phyloP scores from a whole-genome alignment of 2,113 vertebrate species.

The Eurystomus gularis region DNA sequence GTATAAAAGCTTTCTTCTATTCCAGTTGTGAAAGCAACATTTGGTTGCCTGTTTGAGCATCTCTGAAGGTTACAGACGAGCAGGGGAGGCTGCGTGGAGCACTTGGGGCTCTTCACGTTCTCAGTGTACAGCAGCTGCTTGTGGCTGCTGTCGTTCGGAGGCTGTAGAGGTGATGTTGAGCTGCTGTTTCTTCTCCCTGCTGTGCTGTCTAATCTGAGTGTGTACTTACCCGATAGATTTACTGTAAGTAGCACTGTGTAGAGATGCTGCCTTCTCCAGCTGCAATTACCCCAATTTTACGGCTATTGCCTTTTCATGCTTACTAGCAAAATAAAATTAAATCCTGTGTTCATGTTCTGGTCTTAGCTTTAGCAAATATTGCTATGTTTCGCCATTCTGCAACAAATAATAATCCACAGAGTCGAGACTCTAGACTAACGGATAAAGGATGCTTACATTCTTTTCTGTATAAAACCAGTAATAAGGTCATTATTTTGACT shows the following conservation, averaged over 20 bases:
- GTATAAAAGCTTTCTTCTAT: background rate
- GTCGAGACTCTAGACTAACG: background rate
- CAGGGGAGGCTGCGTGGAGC: background rate
- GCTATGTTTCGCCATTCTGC: background rate
- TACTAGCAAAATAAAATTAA: background rate
- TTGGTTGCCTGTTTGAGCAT: background rate
- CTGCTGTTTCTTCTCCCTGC: background rate
- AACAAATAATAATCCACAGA: background rate
- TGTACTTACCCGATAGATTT: background rate
- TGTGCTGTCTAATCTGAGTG: background rate
- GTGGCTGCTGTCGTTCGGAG: background rate
- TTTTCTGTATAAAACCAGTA: background rate
- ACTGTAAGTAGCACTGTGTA: background rate
- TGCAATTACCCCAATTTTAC: background rate
- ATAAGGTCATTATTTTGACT: background rate
- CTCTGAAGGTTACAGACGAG: rapidly evolving
- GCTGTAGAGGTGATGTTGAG: background rate
- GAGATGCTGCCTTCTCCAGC: background rate
- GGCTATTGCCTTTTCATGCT: background rate
- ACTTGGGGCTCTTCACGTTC: background rate
- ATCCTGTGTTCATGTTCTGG: background rate
- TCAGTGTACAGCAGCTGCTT: background rate
- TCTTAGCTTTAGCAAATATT: background rate
- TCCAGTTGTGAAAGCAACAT: background rate
- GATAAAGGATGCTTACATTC: background rate